Percentiles rank a stretch among this genome's conserved stretches.
Conservation (phyloP, 2,113 vertebrate species). For the Podiceps cristatus region DNA sequence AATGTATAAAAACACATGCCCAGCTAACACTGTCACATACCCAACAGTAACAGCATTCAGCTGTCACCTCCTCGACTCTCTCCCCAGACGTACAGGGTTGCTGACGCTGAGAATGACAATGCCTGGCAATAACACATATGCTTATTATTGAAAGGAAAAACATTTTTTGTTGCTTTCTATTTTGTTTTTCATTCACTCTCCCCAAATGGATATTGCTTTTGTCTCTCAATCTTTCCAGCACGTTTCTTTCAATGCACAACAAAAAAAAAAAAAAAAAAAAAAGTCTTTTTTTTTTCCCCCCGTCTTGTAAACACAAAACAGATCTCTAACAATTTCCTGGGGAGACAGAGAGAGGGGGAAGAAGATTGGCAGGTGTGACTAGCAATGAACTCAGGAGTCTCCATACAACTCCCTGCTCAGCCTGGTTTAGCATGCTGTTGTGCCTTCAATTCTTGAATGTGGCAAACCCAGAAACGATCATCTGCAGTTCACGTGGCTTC, state of each 20-base stretch:
- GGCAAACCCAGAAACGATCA: neutral
- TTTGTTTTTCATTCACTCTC: neutral
- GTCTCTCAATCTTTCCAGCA: neutral
- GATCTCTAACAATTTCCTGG: neutral
- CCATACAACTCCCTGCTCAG: neutral
- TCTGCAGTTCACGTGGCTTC: neutral
- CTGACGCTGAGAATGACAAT: neutral
- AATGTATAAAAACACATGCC: neutral
- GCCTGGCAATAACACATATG: neutral
- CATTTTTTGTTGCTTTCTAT: neutral
- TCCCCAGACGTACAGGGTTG: neutral
- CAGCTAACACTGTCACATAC: neutral
- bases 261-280: neutral
- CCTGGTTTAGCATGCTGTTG: neutral
- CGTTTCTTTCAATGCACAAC: neutral
- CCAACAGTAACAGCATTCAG: neutral
- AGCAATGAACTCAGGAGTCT: neutral
- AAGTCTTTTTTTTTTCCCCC: neutral
- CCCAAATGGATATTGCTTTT: neutral
- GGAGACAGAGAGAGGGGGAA: neutral
- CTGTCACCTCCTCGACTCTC: neutral
- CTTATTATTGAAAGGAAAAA: neutral
- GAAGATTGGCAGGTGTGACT: neutral
- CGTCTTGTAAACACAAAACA: neutral
- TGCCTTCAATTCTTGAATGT: neutral